Evolutionary conservation across 2,113 vertebrate species (phyloP), one percentile per base, ranked within the genome.

Genomic region (Bostrychus sinensis): DNA sequence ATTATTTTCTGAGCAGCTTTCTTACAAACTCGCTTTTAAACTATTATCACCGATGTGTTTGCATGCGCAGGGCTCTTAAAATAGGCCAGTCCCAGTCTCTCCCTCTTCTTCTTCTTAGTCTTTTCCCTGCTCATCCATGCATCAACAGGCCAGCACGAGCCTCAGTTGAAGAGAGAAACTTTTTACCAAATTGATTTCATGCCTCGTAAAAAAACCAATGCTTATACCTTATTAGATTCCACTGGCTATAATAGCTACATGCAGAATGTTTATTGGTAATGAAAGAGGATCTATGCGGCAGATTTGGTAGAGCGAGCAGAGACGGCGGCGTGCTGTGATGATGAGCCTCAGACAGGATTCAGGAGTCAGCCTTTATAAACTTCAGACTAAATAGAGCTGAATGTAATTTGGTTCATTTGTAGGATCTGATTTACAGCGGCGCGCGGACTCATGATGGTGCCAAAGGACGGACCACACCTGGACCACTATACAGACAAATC

Each of bases 191-290:
- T 91, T 88, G 88, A 92, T 93, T 90, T 61, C 89, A 91, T 67
- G 81, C 87, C 84, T 88, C 55, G 62, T 91, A 88, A 92, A 89
- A 92, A 89, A 91, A 66, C 78, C 86, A 72, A 77, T 80, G 77
- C 84, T 85, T 86, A 77, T 80, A 86, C 73, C 78, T 92, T 89
- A 92, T 92, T 93, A 90, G 89, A 92, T 90, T 89, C 73, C 76
- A 66, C 81, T 81, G 82, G 83, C 78, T 86, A 86, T 91, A 82
- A 91, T 78, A 83, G 88, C 85, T 66, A 76, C 86, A 86, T 80
- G 81, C 71, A 79, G 84, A 76, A 86, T 83, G 88, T 89, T 89
- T 88, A 90, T 85, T 89, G 88, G 78, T 83, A 78, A 86, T 90
- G 85, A 89, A 91, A 90, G 86, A 75, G 78, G 72, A 87, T 87